Conservation (phyloP, 2,113 vertebrate species). For the Scophthalmus maximus region DNA sequence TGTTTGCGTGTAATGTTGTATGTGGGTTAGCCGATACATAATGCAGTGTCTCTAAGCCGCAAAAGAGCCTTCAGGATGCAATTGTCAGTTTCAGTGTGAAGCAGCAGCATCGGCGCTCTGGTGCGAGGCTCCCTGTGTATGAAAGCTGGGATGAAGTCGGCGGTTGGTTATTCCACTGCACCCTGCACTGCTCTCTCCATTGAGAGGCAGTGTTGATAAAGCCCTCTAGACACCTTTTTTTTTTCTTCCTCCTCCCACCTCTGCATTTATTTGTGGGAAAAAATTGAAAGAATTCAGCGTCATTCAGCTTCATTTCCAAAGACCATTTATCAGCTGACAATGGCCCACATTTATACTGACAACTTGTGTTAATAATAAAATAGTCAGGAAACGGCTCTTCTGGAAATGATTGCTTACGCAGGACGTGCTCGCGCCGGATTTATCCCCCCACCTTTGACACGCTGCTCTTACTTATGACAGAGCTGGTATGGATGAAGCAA, state of each 20-base stretch:
- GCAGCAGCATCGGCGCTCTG: constrained; percentile 28
- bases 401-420: constrained; percentile 39
- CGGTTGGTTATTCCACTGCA: constrained; percentile 18
- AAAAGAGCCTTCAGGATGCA: constrained; percentile 39
- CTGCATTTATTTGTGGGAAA: neutral
- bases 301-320: constrained; percentile 30
- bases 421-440: constrained; percentile 30
- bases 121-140: constrained; percentile 18
- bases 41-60: constrained; percentile 27
- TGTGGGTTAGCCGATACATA: constrained; percentile 44
- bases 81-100: constrained; percentile 31
- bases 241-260: neutral
- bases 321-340: constrained; percentile 1
- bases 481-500: constrained; percentile 42
- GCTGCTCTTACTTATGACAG: constrained; percentile 30
- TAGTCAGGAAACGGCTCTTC: constrained; percentile 2
- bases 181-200: constrained; percentile 1
- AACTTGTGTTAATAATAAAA: constrained; percentile 13
- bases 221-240: neutral
- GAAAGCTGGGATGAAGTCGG: constrained; percentile 37
- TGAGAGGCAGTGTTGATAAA: constrained; percentile 7
- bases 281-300: neutral
- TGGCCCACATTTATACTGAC: constrained; percentile 32
- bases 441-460: no score
- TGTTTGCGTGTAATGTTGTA: constrained; percentile 10